phyloP scores from a whole-genome alignment of 2,888 invertebrate genomes.

The Platypus cylindrus region DNA sequence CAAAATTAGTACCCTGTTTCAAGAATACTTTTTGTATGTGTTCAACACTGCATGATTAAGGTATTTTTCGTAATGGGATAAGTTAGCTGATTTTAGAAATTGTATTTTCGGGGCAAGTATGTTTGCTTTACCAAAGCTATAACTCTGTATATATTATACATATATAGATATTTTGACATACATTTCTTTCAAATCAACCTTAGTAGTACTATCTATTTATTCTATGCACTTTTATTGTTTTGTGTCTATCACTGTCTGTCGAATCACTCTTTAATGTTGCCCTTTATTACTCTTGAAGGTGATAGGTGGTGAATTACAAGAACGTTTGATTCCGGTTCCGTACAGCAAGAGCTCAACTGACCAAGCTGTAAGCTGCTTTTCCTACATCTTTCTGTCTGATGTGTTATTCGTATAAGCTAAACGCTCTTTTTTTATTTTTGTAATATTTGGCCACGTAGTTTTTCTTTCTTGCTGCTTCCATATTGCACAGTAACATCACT shows the following conservation, averaged over 20 bases:
- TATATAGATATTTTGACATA: constrained; percentile 17
- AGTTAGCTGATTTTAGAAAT: not conserved
- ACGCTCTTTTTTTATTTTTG: constrained; percentile 35
- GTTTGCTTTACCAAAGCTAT: constrained; percentile 14
- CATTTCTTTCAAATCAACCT: constrained; percentile 27
- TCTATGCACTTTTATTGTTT: constrained; percentile 37
- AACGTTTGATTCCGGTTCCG: constrained; percentile 98
- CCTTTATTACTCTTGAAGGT: constrained; percentile 94
- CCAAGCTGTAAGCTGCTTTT: constrained; percentile 96
- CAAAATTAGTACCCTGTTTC: constrained; percentile 10
- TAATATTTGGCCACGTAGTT: constrained; percentile 23
- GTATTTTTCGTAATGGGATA: constrained; percentile 3
- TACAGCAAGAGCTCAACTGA: constrained; percentile 99
- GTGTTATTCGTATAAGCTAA: constrained; percentile 35
- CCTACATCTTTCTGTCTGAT: constrained; percentile 42
- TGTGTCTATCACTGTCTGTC: constrained; percentile 42
- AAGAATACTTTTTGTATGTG: constrained; percentile 10
- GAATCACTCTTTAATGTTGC: constrained; percentile 62
- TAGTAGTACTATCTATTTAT: constrained; percentile 40
- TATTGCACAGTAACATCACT: constrained; percentile 20
- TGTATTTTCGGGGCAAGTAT: constrained; percentile 13
- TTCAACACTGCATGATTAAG: constrained; percentile 10
- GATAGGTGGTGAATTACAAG: constrained; percentile 99
- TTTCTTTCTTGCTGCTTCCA: constrained; percentile 33
- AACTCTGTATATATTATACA: constrained; percentile 15